phyloP scores from a whole-genome alignment of 2,113 vertebrate genomes.

The Ploceus nigricollis region DNA sequence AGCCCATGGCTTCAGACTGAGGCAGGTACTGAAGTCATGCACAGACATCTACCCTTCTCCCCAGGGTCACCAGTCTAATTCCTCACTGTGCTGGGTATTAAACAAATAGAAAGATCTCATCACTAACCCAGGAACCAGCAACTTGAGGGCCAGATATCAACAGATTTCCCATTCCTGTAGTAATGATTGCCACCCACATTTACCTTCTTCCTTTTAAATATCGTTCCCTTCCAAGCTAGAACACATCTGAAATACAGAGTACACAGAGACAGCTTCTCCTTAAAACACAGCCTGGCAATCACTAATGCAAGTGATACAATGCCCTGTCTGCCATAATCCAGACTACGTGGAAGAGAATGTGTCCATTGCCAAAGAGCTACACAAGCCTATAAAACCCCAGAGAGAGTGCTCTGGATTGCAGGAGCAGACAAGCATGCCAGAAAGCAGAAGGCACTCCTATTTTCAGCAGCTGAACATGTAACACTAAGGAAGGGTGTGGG shows the following conservation, averaged over 20 bases:
- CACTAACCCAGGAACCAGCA: neutral
- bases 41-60: neutral
- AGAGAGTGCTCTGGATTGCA: neutral
- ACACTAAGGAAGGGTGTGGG: neutral
- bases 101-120: neutral
- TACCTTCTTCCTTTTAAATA: neutral
- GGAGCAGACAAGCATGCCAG: neutral
- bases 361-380: neutral
- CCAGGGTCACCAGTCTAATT: neutral
- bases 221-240: neutral
- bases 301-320: neutral
- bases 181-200: neutral
- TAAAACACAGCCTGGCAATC: neutral
- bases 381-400: constrained; percentile 11
- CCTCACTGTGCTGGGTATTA: neutral
- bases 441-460: constrained; percentile 2
- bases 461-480: neutral
- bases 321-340: neutral
- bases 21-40: neutral
- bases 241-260: neutral
- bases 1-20: neutral
- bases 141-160: neutral
- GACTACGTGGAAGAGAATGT: neutral
- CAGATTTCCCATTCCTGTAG: neutral
- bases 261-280: neutral